Percentiles rank a stretch among this genome's conserved stretches.
phyloP scores from a whole-genome alignment of 1,140 invertebrate species.

The Drosophila asahinai region DNA sequence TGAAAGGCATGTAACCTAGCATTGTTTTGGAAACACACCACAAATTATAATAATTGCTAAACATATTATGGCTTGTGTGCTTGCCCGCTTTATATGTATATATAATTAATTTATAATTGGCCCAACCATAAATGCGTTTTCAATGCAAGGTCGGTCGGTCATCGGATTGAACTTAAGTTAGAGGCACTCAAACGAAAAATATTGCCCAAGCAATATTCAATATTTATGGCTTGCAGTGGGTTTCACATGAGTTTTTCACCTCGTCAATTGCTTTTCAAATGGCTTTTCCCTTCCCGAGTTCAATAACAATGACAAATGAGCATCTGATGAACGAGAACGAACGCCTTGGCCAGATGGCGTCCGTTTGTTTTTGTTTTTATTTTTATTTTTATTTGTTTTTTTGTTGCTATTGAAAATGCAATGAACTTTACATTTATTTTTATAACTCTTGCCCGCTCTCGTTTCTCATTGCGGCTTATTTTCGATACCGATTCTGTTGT shows the following conservation, averaged over 20 bases:
- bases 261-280: constrained; percentile 26
- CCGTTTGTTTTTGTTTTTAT: constrained; percentile 5
- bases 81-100: constrained; percentile 14
- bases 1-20: constrained; percentile 8
- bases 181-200: constrained; percentile 37
- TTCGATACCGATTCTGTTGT: constrained; percentile 20
- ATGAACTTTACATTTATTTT: constrained; percentile 58
- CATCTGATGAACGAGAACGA: constrained; percentile 7
- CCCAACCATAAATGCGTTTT: constrained; percentile 57
- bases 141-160: constrained; percentile 54
- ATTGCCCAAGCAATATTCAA: constrained; percentile 16
- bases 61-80: constrained; percentile 11
- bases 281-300: constrained; percentile 6
- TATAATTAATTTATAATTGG: constrained; percentile 56
- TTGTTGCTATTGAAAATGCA: constrained; percentile 43
- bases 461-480: constrained; percentile 2
- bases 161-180: constrained; percentile 38
- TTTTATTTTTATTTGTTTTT: not conserved
- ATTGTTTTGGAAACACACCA: constrained; percentile 15
- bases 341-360: constrained; percentile 29
- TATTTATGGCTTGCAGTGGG: constrained; percentile 12
- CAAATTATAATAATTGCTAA: constrained; percentile 39
- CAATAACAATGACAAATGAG: constrained; percentile 39
- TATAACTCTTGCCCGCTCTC: constrained; percentile 24
- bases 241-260: constrained; percentile 35